Base-by-base conservation (phyloP, 2,888 invertebrate species). In the Dyspetes luteomarginatus region DNA sequence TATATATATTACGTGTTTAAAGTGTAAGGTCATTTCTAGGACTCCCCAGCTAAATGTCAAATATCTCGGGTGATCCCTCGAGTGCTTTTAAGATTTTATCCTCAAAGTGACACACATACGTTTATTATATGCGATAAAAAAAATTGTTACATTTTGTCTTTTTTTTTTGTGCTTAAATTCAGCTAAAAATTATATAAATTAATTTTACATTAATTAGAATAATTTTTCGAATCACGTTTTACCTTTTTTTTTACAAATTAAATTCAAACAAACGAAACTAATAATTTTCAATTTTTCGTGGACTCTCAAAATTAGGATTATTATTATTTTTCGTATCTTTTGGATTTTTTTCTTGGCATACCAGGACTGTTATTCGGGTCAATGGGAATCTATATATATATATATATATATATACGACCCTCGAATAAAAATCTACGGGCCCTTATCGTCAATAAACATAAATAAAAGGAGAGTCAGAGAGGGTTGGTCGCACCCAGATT, bases 401-500 rank as follows among this genome's bases (percentile, higher is more conserved):
- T 52, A n/a, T n/a, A 56, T 65, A n/a, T 12, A 1, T 5, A 24
- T 15, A 28, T 28, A 15, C 36, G 48, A 43, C 17, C 43, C 22
- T 52, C 36, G 30, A 71, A 71, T 45, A 52, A 24, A 48, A 30
- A 55, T 24, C 17, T 43, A 45, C 26, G 17, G 22, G 26, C 24
- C 50, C 36, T 69, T 69, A 45, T 77, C 77, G 58, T 77, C 56
- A 73, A 77, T 69, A 69, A 74, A 69, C 30, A 78, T 65, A 69
- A 81, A 64, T 43, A 69, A 76, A 62, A 17, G 15, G 56, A 22
- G 28, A 5, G 28, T 3, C 7, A 24, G 24, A 36, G 22, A 36
- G 55, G 73, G 56, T 43, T 43, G 60, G 76, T 76, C 68, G 77
- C 77, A 36, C 77, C 81, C 68, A 73, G 74, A 74, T 78, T 65